Evolutionary conservation across 2,888 invertebrate species (phyloP), one percentile per base, ranked within the genome.

Genomic region (Diarsia mendica): DNA sequence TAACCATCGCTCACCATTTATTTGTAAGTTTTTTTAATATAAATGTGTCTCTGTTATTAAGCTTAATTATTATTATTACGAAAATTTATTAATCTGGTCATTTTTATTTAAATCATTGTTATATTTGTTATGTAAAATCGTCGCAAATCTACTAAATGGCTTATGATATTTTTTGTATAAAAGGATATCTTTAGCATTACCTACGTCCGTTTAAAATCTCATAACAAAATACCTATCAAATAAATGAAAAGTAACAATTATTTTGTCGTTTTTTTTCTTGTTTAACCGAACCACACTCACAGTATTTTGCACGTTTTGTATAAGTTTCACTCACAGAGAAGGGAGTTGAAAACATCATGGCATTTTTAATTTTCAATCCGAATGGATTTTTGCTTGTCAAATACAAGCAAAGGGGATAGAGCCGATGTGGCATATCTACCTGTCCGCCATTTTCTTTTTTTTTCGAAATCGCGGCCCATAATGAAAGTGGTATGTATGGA

Each of bases 81-180:
- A 94, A 93, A 94, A 95, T 94, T 93, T 95, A 96, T 95, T 96
- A 96, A 96, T 96, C 96, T 96, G 96, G 96, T 96, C 96, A 96
- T 96, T 96, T 95, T 96, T 94, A 95, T 96, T 96, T 95, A 96
- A 95, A 96, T 94, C 95, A 95, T 95, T 96, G 95, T 96, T 96
- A 94, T 95, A 95, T 94, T 95, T 95, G 95, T 95, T 95, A 93
- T 93, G 89, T 94, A 92, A 94, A 95, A 95, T 94, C 93, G 87
- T 94, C 93, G 92, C 93, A 95, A 94, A 94, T 93, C 90, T 93
- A 95, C 92, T 95, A 93, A 94, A 95, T 91, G 92, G 95, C 95
- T 96, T 96, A 91, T 92, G 94, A 93, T 94, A 91, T 93, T 93
- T 95, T 95, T 95, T 96, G 94, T 95, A 93, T 93, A 93, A 94